Base-by-base conservation (phyloP, 2,797 vertebrate genomes). In the Sebastolobus altivelis region DNA sequence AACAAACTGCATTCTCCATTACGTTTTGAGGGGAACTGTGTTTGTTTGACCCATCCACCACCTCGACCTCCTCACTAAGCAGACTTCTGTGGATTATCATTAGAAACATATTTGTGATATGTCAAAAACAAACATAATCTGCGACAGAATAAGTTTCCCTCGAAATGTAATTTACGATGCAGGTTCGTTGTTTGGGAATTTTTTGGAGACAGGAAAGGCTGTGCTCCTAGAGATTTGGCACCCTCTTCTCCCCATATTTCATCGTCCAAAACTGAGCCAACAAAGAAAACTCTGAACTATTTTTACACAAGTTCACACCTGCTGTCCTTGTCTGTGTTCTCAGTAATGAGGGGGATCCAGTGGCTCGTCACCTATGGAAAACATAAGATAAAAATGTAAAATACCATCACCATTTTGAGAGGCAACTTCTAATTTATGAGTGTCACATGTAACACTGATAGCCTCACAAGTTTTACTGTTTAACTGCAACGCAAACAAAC, bases 321-420 rank as follows among this genome's bases (percentile, higher is more conserved):
- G 96, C 97, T 99, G 81, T 99, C 98, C 95, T 99, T 99, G 94
- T 99, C 98, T 43, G 97, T 99, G 93, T 97, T 98, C 90, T 99
- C 98, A 73, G 95, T 98, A 88, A 99, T 99, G 74, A 99, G 96
- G 69, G 98, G 98, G 89, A 99, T 99, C 98, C 98, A 99, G 86
- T 98, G 97, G 92, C 97, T 98, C 18, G 97, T 99, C 86, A 99
- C 98, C 98, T 99, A 27, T 3, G 33, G 25, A 62, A 72, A 55
- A 58, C 46, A 80, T 66, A 38, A 71, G 3, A 38, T 63, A 18
- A 29, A 55, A 33, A 70, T 6, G 0, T 6, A 10, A 7, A 35
- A 27, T 0, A 66, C 6, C 0, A 29, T n/a, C 59, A 31, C 6
- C 16, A 22, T 52, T 56, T 16, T 60, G 3, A 77, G 0, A 35